Base-by-base conservation (phyloP, 2,797 vertebrate species). In the Tangara arthus region DNA sequence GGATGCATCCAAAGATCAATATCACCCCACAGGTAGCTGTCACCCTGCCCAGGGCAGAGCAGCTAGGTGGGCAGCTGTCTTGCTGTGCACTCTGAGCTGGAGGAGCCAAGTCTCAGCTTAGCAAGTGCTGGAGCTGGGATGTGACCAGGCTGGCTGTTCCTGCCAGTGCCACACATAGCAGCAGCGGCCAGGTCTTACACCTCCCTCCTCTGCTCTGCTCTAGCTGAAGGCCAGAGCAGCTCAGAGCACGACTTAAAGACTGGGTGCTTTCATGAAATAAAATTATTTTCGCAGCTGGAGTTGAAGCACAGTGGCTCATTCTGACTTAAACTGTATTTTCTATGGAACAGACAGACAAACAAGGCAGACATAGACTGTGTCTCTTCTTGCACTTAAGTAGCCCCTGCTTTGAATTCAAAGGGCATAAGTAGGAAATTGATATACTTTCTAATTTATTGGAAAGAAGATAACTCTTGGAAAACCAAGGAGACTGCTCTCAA, bases 391-490 rank as follows among this genome's bases (percentile, higher is more conserved):
- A 3, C 60, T 90, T 81, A 72, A 84, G 73, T 66, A 94, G 82
- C 59, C 70, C 70, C 82, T 84, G 87, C 80, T 93, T 93, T 88
- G 84, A 79, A 96, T 95, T 94, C 93, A 78, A 83, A 93, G 55
- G 28, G 49, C 52, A 37, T 72, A 82, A 93, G 70, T 94, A 90
- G 63, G 79, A 95, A 95, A 96, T 88, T 91, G 34, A 93, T 96
- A 82, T 82, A 86, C 76, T 96, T 96, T 96, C 95, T 97, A 97
- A 97, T 97, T 91, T 97, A 95, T 78, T 91, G 92, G 88, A 95
- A 88, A 72, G 80, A 83, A 97, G 95, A 94, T 96, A 94, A 95
- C 69, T 96, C 96, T 95, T 2, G 0, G 92, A 94, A 97, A 94
- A 93, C 78, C 91, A 93, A 88, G 89, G 90, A 93, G 94, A 77